Evolutionary conservation across 2,888 invertebrate genomes (phyloP).

Genomic region (Dasypogon diadema): DNA sequence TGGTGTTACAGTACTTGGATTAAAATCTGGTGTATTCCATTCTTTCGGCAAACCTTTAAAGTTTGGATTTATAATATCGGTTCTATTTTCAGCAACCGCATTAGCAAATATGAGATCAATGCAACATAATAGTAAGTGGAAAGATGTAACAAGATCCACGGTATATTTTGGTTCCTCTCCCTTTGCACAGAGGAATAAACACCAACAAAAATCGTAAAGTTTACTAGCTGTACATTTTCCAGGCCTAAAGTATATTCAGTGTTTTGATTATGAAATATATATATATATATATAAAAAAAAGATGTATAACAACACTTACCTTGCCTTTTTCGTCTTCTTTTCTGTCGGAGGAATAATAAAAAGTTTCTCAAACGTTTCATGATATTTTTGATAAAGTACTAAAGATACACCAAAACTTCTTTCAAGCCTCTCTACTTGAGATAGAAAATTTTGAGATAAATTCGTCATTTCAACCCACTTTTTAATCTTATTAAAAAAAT

Average conservation of each 20-base stretch:
- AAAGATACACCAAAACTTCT: slow-evolving; percentile 93
- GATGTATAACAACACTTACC: slow-evolving; percentile 59
- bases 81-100: slow-evolving; percentile 81
- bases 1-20: slow-evolving; percentile 69
- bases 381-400: slow-evolving; percentile 92
- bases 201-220: slow-evolving; percentile 95
- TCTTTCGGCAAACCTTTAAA: slow-evolving; percentile 83
- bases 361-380: slow-evolving; percentile 87
- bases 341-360: slow-evolving; percentile 76
- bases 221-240: slow-evolving; percentile 84
- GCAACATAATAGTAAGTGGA: slow-evolving; percentile 90
- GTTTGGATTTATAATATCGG: slow-evolving; percentile 86
- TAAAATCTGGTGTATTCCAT: slow-evolving; percentile 73
- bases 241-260: slow-evolving; percentile 69
- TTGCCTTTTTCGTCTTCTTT: slow-evolving; percentile 66
- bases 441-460: slow-evolving; percentile 84
- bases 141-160: slow-evolving; percentile 94
- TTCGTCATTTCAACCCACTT: slow-evolving; percentile 96
- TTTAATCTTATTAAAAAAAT: slow-evolving; percentile 95
- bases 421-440: slow-evolving; percentile 86
- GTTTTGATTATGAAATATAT: background rate
- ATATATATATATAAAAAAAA: background rate
- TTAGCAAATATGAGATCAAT: slow-evolving; percentile 92
- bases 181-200: slow-evolving; percentile 89
- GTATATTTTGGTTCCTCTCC: slow-evolving; percentile 87